Percentiles rank a stretch among this genome's conserved stretches.
These are phyloP conservation scores for Chloropsis cyanopogon DNA, from an alignment of 2,113 vertebrate genomes.

Conservation along the genomic window DNA sequence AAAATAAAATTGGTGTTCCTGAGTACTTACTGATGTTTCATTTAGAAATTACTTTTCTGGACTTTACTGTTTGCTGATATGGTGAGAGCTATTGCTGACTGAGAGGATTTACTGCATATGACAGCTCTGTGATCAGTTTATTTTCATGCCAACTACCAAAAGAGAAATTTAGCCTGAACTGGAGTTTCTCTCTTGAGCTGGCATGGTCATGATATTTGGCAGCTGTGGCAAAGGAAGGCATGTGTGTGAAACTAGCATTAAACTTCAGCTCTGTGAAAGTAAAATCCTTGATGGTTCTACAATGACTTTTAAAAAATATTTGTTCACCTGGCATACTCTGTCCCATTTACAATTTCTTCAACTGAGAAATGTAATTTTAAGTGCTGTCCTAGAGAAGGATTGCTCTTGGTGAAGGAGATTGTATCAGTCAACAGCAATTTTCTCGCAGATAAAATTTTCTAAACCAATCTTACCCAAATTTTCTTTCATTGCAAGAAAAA, in stretches of 20 bases:
- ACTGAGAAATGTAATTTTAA: not conserved
- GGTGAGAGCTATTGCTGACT: not conserved
- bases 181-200: not conserved
- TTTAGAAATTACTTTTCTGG: not conserved
- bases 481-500: not conserved
- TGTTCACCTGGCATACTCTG: not conserved
- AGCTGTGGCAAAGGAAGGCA: not conserved
- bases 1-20: not conserved
- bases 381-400: not conserved
- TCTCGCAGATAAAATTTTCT: not conserved
- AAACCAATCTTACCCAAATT: not conserved
- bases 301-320: not conserved
- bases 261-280: not conserved
- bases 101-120: not conserved
- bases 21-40: not conserved
- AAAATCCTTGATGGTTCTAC: not conserved
- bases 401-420: not conserved
- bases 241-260: not conserved
- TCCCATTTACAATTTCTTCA: not conserved
- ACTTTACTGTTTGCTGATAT: not conserved
- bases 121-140: not conserved
- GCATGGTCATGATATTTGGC: accelerated
- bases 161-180: not conserved
- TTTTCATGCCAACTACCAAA: not conserved
- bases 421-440: not conserved